Evolutionary conservation across 1,140 invertebrate species (phyloP).

Genomic region (Phenacoccus solenopsis): DNA sequence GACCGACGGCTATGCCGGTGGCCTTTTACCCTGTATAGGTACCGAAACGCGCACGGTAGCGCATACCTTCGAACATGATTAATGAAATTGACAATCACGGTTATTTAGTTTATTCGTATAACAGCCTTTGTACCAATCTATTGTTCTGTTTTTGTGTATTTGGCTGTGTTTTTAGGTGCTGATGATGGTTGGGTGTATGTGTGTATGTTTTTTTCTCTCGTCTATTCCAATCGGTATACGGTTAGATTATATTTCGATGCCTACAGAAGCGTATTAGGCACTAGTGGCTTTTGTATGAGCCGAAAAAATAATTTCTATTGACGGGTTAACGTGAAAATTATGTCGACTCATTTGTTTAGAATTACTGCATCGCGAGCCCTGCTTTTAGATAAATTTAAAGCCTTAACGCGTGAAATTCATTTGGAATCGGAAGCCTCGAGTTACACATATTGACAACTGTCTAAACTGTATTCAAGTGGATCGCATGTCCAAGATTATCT

Average conservation of each 20-base stretch:
- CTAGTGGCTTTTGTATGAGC: constrained; percentile 4
- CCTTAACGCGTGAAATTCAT: no score
- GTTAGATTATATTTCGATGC: not conserved
- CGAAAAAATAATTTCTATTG: no score
- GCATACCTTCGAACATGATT: constrained; percentile 11
- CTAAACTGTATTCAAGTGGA: no score
- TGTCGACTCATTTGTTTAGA: constrained; percentile 12
- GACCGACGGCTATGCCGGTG: constrained; percentile 6
- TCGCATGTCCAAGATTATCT: no score
- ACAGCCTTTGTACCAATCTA: constrained; percentile 6
- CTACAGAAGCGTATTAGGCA: not conserved
- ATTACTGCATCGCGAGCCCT: no score
- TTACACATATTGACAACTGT: no score
- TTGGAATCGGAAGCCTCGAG: no score
- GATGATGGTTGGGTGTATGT: no score
- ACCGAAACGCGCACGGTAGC: not conserved
- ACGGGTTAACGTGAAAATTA: constrained; percentile 10
- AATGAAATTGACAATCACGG: constrained; percentile 13
- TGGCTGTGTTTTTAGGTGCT: not conserved
- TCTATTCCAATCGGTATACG: not conserved
- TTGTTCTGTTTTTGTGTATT: constrained; percentile 5
- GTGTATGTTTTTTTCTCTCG: no score
- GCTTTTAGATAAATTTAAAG: no score
- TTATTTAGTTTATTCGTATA: constrained; percentile 8
- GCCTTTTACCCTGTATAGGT: not conserved